Base-by-base conservation (phyloP, 2,113 vertebrate species). In the Sylvilagus bachmani region DNA sequence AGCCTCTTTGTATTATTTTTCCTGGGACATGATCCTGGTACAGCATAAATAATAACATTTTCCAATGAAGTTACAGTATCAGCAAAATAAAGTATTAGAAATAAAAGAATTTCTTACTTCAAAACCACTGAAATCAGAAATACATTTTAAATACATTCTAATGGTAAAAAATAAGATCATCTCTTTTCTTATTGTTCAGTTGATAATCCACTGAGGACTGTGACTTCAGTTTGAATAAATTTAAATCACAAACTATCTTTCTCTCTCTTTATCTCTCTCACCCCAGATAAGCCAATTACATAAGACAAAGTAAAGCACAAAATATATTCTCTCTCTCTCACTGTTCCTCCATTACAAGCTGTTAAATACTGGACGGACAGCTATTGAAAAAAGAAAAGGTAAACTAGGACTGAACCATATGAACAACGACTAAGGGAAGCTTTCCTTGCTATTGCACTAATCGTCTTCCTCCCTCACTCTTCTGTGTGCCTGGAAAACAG, bases 71-170 rank as follows among this genome's bases (percentile, higher is more conserved):
- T 88, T 81, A 78, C 11, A 73, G 44, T 78, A 51, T 22, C 24
- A 70, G 61, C 38, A 92, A 79, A 29, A 38, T 11, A 4, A 93
- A 12, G 12, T 62, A 79, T 78, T 80, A 31, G 4, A 90, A 77
- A 22, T 38, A 55, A 81, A 71, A 78, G 94, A 29, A 84, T 74
- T 73, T 64, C 70, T 86, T 61, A 78, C 81, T 83, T 77, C 49
- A 74, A 91, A 94, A 78, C 86, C n/a, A 75, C 36, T 49, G 10
- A 90, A 66, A 83, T 69, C 74, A 64, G 22, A 24, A 75, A 80
- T 58, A 69, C 2, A 77, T 92, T 88, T 64, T 83, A 44, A 83
- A 71, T 64, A 7, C 1, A 74, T 74, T 69, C 74, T 77, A 61
- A 49, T 67, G 24, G 5, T 36, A 27, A 58, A 74, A 83, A 69